Evolutionary conservation across 1,140 invertebrate species (phyloP).

Genomic region (Psix sp.): DNA sequence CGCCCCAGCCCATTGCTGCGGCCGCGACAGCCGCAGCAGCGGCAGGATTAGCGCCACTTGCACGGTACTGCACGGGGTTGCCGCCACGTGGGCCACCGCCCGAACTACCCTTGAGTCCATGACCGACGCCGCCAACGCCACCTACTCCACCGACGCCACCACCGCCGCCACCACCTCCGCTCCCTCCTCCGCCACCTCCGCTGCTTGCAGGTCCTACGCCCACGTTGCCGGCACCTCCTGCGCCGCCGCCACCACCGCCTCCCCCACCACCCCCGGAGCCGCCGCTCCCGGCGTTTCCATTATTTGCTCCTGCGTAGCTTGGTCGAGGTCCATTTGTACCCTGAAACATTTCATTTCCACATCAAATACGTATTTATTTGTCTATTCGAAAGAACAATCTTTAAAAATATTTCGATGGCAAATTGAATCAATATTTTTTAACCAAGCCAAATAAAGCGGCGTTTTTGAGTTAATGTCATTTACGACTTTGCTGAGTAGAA

Average conservation of each 20-base stretch:
- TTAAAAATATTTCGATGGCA: too few relatives aligned
- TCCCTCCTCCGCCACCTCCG: conserved; percentile 60
- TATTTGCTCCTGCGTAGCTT: conserved; percentile 74
- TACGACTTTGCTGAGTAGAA: too few relatives aligned
- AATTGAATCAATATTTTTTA: too few relatives aligned
- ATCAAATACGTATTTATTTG: conserved; percentile 5
- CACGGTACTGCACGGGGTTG: conserved; percentile 73
- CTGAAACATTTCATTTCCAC: conserved; percentile 61
- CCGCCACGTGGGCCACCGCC: conserved; percentile 71
- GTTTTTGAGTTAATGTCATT: too few relatives aligned
- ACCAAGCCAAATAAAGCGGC: too few relatives aligned
- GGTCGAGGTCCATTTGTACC: conserved; percentile 74
- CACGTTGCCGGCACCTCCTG: conserved; percentile 45
- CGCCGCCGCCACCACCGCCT: conserved; percentile 53
- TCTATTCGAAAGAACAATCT: too few relatives aligned
- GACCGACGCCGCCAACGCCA: conserved; percentile 63
- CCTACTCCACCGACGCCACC: conserved; percentile 49
- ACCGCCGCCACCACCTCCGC: conserved; percentile 26
- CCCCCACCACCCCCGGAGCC: conserved; percentile 65
- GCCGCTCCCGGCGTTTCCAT: conserved; percentile 70
- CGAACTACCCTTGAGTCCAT: conserved; percentile 67
- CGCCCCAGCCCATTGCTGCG: conserved; percentile 63
- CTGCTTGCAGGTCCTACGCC: conserved; percentile 55
- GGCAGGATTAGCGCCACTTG: conserved; percentile 55
- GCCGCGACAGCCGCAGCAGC: conserved; percentile 17